Base-by-base conservation (phyloP, 1,140 invertebrate species). In the Magallana ariakensis region DNA sequence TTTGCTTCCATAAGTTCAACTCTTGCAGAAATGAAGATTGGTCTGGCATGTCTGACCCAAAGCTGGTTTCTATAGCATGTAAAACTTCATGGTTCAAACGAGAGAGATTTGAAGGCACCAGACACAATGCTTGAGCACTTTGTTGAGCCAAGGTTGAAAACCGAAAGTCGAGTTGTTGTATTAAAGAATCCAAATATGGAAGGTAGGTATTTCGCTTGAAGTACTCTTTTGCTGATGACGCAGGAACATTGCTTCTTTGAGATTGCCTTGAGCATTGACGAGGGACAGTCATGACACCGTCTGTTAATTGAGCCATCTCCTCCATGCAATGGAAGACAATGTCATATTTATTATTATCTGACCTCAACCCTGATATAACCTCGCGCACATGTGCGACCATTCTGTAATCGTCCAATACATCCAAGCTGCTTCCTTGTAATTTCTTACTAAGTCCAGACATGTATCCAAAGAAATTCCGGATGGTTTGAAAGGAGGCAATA, bases 401-500 rank as follows among this genome's bases (percentile, higher is more conserved):
- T 81, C 66, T 62, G 46, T 84, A 85, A 46, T 70, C 88, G 56
- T 85, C 0, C 11, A 90, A 55, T 22, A 90, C 81, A 58, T 90
- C 88, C 46, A 89, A 54, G 13, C 80, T 33, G 26, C 86, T 80
- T 0, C 84, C 86, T 87, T 90, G 86, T 9, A 90, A 85, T 81
- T 88, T 88, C 0, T 13, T 81, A 82, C 87, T 91, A 1, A 91
- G 13, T 55, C 62, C 84, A 55, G 2, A 66, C 22, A 83, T 66
- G 55, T 88, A 91, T 16, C 86, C 84, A 84, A 89, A 91, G 22
- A 84, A 88, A 53, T 85, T 58, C 0, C 56, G 80, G 10, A 91
- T 60, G 10, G 88, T 89, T 53, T 90, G 70, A 58, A 90, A 90
- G 26, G 62, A 70, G n/a, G 85, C 82, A 9, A 90, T 87, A 83